Evolutionary conservation across 2,888 invertebrate species (phyloP), one percentile per base, ranked within the genome.

Genomic region (Rhaphigaster nebulosa): DNA sequence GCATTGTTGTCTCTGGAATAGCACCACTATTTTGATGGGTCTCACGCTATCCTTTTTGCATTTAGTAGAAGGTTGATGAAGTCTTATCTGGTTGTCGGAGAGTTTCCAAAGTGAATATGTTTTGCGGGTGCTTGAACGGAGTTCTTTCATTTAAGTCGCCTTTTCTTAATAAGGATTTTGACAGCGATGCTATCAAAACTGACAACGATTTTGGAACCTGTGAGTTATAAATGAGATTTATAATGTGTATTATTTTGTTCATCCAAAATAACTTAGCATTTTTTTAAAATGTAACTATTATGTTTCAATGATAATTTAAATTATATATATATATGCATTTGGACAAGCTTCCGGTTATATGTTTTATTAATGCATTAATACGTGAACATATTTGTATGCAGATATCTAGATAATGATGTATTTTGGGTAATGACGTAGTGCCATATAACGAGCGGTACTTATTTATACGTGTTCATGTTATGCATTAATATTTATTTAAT

Each of bases 161-260:
- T 38, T 76, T 76, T 23, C 38, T 38, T 20, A 38, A 76, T 23
- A 76, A 76, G 20, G 70, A 76, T 76, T 20, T 76, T 76, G 70
- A 76, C 12, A 20, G 70, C 10, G 70, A 76, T 76, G 70, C 70
- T 38, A 23, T 76, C 38, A 76, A 38, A 76, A 38, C 70, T 76
- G 70, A 76, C 70, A 76, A 76, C 23, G 70, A 76, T 76, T 76
- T 76, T 38, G 70, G 70, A 76, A 76, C 70, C 6, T 76, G 70
- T 76, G 70, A 76, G 70, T 76, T 76, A 76, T 23, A 1, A 20
- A 10, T 38, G 70, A n/a, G 12, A n/a, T 60, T n/a, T 76, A 8
- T n/a, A n/a, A n/a, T n/a, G n/a, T n/a, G n/a, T n/a, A n/a, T 65
- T 29, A 29, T 65, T 15, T 65, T 13, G 12, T 12, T 29, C 60